A percentile compares a stretch with the other conserved stretches of the same genome.
Conservation (phyloP, 2,888 invertebrate species). For the Tetrapedia diversipes region DNA sequence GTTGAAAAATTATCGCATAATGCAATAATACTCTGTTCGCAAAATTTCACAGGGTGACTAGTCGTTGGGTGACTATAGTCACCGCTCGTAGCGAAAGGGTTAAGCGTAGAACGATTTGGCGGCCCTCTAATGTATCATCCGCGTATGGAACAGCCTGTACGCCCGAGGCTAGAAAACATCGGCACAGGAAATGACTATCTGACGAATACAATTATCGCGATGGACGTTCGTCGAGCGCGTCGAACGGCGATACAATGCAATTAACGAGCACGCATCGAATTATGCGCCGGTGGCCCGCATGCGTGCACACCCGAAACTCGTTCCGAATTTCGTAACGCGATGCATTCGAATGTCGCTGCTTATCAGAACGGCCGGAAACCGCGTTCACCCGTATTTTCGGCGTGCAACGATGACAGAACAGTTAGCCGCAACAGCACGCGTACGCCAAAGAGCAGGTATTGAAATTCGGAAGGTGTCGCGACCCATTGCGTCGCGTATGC, state of each 20-base stretch:
- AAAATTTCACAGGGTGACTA: too few relatives aligned
- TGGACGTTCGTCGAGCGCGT: not conserved
- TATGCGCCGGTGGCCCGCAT: not conserved
- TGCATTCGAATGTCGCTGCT: conserved; percentile 37
- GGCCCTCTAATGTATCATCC: too few relatives aligned
- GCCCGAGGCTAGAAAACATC: not conserved
- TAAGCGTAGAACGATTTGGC: too few relatives aligned
- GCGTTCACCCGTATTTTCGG: conserved; percentile 35
- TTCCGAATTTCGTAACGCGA: conserved; percentile 39
- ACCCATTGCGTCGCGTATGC: not conserved
- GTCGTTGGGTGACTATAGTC: too few relatives aligned
- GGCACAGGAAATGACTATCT: not conserved
- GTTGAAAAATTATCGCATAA: too few relatives aligned
- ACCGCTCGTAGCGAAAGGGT: too few relatives aligned
- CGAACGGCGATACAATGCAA: not conserved
- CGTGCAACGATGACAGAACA: conserved; percentile 32
- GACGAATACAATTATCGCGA: not conserved
- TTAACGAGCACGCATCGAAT: conserved; percentile 24
- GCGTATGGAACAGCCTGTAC: too few relatives aligned
- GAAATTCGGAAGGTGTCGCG: conserved; percentile 14
- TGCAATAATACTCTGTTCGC: too few relatives aligned
- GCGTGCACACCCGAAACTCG: not conserved
- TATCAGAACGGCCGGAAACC: conserved; percentile 41
- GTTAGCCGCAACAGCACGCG: conserved; percentile 13
- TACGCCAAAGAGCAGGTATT: conserved; percentile 5